Evolutionary conservation across 2,888 invertebrate genomes (phyloP).

Genomic region (Aradus depressus): DNA sequence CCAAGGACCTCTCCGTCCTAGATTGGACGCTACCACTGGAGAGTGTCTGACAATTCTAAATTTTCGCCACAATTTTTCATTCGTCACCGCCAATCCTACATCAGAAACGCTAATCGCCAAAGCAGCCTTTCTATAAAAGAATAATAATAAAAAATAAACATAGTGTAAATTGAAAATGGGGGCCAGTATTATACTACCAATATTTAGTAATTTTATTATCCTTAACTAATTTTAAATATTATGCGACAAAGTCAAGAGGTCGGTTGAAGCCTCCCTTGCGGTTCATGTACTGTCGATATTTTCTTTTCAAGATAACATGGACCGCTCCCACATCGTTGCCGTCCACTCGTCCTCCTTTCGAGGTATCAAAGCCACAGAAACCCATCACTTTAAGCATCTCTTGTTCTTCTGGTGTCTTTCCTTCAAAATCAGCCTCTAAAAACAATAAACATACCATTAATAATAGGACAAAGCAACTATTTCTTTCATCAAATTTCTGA

Average conservation of each 20-base stretch:
- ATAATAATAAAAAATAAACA: no score
- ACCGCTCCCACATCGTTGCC: conserved; percentile 91
- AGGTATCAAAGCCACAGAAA: conserved; percentile 88
- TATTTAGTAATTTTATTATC: no score
- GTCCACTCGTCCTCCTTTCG: conserved; percentile 90
- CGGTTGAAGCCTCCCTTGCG: conserved; percentile 97
- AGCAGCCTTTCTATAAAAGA: no score
- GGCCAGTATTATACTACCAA: no score
- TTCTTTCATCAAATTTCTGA: not conserved
- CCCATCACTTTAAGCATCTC: conserved; percentile 97
- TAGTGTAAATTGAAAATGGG: no score
- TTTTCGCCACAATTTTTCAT: no score
- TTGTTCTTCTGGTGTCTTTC: conserved; percentile 80
- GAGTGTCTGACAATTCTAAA: no score
- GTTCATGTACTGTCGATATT: conserved; percentile 99
- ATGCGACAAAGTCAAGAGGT: conserved; percentile 92
- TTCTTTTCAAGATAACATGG: conserved; percentile 88
- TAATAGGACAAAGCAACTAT: not conserved
- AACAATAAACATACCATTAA: conserved; percentile 18
- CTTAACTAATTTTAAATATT: no score
- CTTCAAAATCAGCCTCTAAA: conserved; percentile 75
- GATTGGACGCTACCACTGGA: no score
- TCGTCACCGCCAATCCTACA: no score
- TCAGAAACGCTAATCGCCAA: no score
- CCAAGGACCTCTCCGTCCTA: no score